Conservation (phyloP, 1,140 invertebrate genomes). For the Drosophila athabasca region DNA sequence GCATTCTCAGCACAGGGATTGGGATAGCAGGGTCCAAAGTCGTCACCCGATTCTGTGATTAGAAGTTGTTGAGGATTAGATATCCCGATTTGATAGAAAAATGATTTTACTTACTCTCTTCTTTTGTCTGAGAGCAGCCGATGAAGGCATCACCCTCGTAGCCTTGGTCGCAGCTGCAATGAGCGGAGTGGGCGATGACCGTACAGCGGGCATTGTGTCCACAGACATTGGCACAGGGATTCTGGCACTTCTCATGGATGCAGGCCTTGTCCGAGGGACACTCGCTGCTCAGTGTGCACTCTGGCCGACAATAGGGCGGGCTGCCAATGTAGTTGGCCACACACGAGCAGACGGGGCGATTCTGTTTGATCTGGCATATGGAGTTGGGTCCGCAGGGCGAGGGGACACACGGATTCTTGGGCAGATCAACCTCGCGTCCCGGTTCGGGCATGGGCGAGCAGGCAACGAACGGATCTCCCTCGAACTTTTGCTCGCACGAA, state of each 20-base stretch:
- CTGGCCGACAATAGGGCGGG: conserved; percentile 89
- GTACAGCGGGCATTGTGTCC: conserved; percentile 91
- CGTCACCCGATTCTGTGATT: conserved; percentile 72
- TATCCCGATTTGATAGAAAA: neutral
- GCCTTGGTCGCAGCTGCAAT: conserved; percentile 90
- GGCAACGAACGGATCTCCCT: conserved; percentile 91
- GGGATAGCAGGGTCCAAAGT: conserved; percentile 89
- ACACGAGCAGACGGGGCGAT: conserved; percentile 91
- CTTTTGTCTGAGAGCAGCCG: conserved; percentile 87
- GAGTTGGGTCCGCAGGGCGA: conserved; percentile 94
- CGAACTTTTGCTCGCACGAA: conserved; percentile 88
- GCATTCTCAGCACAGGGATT: conserved; percentile 93
- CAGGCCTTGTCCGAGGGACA: conserved; percentile 90
- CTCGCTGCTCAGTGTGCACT: conserved; percentile 90
- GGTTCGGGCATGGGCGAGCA: conserved; percentile 86
- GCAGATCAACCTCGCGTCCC: conserved; percentile 71
- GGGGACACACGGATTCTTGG: conserved; percentile 89
- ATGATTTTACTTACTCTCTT: conserved; percentile 54
- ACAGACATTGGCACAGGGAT: conserved; percentile 90
- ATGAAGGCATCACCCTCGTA: conserved; percentile 93
- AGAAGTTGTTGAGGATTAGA: neutral
- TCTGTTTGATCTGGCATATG: conserved; percentile 91
- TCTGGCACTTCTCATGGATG: conserved; percentile 90
- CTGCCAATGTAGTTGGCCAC: conserved; percentile 89
- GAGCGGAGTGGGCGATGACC: conserved; percentile 91